Evolutionary conservation across 2,113 vertebrate genomes (phyloP), one percentile per base, ranked within the genome.

Genomic region (Rostratula benghalensis): DNA sequence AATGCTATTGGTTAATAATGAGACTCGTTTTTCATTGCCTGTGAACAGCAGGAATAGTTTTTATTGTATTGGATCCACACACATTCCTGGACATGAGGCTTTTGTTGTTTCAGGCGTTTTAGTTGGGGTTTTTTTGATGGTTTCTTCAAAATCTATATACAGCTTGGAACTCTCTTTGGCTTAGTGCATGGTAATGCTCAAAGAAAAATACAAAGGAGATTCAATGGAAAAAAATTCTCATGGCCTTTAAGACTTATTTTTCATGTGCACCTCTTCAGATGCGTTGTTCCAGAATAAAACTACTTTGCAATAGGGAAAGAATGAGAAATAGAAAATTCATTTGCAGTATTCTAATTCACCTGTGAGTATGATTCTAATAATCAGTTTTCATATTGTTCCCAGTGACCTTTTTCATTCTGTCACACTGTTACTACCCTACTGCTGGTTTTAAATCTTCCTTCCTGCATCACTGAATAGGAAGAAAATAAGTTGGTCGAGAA

Each of bases 371-470:
- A 83, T 63, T 41, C 74, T 75, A 91, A 93, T 95, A 95, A 95
- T 95, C 92, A 96, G 64, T 37, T 91, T 93, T 87, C 79, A 82
- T 57, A 67, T 70, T 89, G 50, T 84, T 89, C 75, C 48, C 50
- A 73, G 53, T 90, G 95, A 90, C 90, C 82, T 95, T 88, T 93
- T 73, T 57, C 88, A 77, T 84, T 63, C 79, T 83, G 63, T 69
- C 70, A 85, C 39, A 51, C 22, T 35, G 79, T 81, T 75, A 94
- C 74, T 71, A 83, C 31, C 31, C 48, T 91, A 27, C 74, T 39
- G 57, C 57, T 87, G 41, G 35, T 61, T 93, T 93, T 85, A 96
- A 94, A 90, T 88, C 77, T 93, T 88, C 57, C 83, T 91, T 74
- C 45, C 73, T 93, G 73, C 87, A 87, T 75, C 70, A 53, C 51